Conservation (phyloP, 2,797 vertebrate genomes). For the Lepilemur septentrionalis region DNA sequence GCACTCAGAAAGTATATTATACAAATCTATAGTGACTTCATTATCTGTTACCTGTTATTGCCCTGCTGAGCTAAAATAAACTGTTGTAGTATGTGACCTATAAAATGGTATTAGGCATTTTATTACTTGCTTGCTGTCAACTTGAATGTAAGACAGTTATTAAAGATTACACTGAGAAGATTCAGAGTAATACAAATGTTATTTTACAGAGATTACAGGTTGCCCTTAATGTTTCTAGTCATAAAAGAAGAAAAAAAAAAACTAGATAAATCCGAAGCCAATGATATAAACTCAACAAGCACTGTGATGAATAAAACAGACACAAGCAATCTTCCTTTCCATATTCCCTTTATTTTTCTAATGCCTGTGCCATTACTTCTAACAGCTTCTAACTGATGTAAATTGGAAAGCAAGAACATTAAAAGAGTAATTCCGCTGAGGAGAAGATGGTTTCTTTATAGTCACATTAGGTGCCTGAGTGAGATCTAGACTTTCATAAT, state of each 20-base stretch:
- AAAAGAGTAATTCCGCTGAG: conserved; percentile 60
- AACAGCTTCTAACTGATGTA: conserved; percentile 71
- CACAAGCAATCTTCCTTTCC: conserved; percentile 54
- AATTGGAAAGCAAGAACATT: conserved; percentile 72
- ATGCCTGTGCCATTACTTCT: conserved; percentile 55
- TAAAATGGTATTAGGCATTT: conserved; percentile 78
- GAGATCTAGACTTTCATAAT: conserved; percentile 46
- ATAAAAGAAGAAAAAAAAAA: conserved; percentile 66
- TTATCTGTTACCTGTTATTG: conserved; percentile 70
- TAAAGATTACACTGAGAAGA: conserved; percentile 75
- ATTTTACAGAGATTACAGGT: conserved; percentile 70
- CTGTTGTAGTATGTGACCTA: conserved; percentile 71
- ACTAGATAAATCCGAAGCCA: conserved; percentile 62
- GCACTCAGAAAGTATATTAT: conserved; percentile 56
- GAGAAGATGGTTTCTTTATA: conserved; percentile 64
- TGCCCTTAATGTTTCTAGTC: conserved; percentile 58
- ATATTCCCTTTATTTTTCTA: conserved; percentile 67
- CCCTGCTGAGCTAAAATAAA: conserved; percentile 78
- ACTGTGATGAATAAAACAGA: conserved; percentile 65
- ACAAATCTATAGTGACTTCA: conserved; percentile 57
- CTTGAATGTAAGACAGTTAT: conserved; percentile 73
- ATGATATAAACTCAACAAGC: conserved; percentile 55
- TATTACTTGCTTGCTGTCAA: conserved; percentile 77
- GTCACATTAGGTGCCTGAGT: conserved; percentile 36
- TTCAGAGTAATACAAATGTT: conserved; percentile 68